Evolutionary conservation across 1,140 invertebrate genomes (phyloP), one percentile per base, ranked within the genome.

Genomic region (Drosophila erecta): DNA sequence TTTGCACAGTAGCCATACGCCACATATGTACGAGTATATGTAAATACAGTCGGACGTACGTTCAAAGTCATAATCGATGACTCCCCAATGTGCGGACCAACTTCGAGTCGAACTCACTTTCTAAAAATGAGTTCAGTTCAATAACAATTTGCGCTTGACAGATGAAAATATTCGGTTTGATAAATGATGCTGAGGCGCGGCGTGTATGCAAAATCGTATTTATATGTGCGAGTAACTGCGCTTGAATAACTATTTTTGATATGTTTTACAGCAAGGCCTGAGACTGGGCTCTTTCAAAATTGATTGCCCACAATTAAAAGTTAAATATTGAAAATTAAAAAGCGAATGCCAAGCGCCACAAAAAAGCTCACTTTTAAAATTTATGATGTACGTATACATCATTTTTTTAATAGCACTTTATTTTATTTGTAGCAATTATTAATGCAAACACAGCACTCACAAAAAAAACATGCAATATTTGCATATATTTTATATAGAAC

Each of bases 381-480:
- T 51, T 75, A 62, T 74, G 57, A 71, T 53, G 30, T 37, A 24
- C 56, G 7, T 59, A 65, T 59, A 56, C 33, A 41, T 59, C 17
- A 50, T 55, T 67, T 67, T 74, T 70, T 86, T 67, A 72, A 83
- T 87, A 86, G 66, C 75, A 83, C 66, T 71, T 87, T 87, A 89
- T 87, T 86, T 87, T 87, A 87, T 87, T 87, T 87, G 84, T 81
- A 70, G 79, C 84, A 87, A 87, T 87, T 87, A 87, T 87, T 87
- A 87, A 87, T 83, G 83, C 84, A 87, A 87, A 76, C 79, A 87
- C 0, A 22, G 30, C 22, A 8, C 37, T 7, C 20, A n/a, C 10
- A 35, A 35, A 67, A 70, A 40, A n/a, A 2, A 30, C 6, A 24
- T 24, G 14, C 50, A 47, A 85, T 77, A 77, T 85, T 67, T 81